Conservation (phyloP, 2,888 invertebrate genomes). For the Blomia tropicalis region DNA sequence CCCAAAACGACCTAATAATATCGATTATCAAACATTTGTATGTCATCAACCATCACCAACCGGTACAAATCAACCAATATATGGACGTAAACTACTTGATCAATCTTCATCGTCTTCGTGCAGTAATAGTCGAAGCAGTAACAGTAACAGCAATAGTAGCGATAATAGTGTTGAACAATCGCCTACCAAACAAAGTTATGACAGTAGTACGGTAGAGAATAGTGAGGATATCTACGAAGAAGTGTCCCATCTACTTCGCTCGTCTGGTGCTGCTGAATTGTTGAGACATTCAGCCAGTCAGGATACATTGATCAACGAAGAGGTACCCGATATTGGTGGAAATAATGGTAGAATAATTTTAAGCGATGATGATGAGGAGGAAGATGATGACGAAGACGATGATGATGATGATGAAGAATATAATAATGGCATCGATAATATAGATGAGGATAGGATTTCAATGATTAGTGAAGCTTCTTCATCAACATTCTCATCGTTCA, state of each 20-base stretch:
- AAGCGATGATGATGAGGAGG: background rate
- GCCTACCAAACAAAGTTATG: too few species aligned
- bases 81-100: background rate
- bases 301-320: constrained; percentile 9
- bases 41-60: background rate
- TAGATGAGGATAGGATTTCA: constrained; percentile 25
- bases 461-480: constrained; percentile 32
- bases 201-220: background rate
- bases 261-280: background rate
- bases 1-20: background rate
- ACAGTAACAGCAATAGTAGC: background rate
- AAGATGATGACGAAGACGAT: constrained; percentile 12
- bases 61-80: background rate
- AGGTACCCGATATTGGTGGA: background rate
- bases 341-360: background rate
- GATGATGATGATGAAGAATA: background rate
- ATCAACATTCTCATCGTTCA: constrained; percentile 39
- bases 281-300: constrained; percentile 2
- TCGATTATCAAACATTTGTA: background rate
- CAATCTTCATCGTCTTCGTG: too few species aligned
- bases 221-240: constrained; percentile 13
- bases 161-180: background rate
- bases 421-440: background rate
- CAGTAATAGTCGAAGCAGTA: background rate
- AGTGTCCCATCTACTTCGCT: background rate